Evolutionary conservation across 2,797 vertebrate species (phyloP), one percentile per base, ranked within the genome.

Genomic region (Anas acuta): DNA sequence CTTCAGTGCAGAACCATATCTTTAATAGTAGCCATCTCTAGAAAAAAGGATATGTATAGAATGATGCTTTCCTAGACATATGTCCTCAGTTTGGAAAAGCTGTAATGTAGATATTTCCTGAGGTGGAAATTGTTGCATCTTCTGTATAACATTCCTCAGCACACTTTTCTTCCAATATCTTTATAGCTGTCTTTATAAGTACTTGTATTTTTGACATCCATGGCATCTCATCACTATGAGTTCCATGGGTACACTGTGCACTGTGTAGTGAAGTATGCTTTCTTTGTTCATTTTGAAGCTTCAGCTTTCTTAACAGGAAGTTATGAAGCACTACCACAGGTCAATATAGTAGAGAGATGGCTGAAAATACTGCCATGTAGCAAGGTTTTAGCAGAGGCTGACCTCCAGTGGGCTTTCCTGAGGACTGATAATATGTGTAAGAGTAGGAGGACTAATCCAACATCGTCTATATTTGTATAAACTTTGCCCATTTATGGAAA

Each of bases 21-120:
- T 92, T 80, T 90, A 58, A 74, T 47, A 86, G 53, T 33, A 92
- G 11, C 20, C 45, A 39, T 61, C 39, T 94, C 91, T 81, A 94
- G 76, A 64, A 91, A 49, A 89, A 92, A 92, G 14, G 13, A 37
- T 88, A 78, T 30, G 47, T 62, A 58, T 7, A 23, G 35, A 64
- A 54, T n/a, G 18, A 47, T 69, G 12, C 41, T 91, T 88, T 9
- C 26, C 7, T 79, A 92, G 75, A 93, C 66, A 85, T 82, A 93
- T 41, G 13, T 5, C 9, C 30, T 84, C 33, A 11, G 65, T 91
- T 92, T 83, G 75, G 39, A 77, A 69, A 93, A 77, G 12, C 65
- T 58, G 69, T 65, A 76, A 21, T 13, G 32, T 25, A 61, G 26
- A 28, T 89, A 71, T 89, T 87, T 87, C 53, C 79, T n/a, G 58